Conservation (phyloP, 2,888 invertebrate species). For the Campoplex capitator region DNA sequence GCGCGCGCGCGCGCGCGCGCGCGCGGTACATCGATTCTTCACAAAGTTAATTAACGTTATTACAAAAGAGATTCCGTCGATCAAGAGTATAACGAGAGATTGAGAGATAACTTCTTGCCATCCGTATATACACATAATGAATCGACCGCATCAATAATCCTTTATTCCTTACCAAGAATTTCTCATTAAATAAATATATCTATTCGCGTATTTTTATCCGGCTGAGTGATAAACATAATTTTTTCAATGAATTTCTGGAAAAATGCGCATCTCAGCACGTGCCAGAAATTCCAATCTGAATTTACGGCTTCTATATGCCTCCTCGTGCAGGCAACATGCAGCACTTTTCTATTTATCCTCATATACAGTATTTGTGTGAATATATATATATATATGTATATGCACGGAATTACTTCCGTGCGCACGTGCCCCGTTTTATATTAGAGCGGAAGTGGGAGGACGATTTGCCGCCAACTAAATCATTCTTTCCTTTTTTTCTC, state of each 20-base stretch:
- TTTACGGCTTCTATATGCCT: neutral
- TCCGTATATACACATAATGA: neutral
- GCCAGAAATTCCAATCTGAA: constrained; percentile 29
- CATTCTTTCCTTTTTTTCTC: constrained; percentile 50
- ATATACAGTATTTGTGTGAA: neutral
- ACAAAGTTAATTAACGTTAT: constrained; percentile 53
- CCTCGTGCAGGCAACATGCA: constrained; percentile 7
- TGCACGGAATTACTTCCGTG: constrained; percentile 47
- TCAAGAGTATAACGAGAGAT: constrained; percentile 14
- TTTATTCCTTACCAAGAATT: constrained; percentile 4
- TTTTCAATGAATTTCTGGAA: neutral
- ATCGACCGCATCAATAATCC: neutral
- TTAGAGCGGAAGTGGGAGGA: constrained; percentile 65
- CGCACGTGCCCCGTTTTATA: constrained; percentile 60
- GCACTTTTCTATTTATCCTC: neutral
- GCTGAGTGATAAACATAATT: neutral
- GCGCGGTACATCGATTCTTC: constrained; percentile 45
- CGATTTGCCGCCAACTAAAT: constrained; percentile 70
- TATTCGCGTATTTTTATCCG: neutral
- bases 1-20: neutral
- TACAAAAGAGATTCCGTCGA: constrained; percentile 42
- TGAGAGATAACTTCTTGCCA: neutral
- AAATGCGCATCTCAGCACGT: constrained; percentile 1
- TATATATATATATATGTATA: neutral
- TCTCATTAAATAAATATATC: neutral